Evolutionary conservation across 2,888 invertebrate genomes (phyloP).

Genomic region (Pristionchus japonicus): DNA sequence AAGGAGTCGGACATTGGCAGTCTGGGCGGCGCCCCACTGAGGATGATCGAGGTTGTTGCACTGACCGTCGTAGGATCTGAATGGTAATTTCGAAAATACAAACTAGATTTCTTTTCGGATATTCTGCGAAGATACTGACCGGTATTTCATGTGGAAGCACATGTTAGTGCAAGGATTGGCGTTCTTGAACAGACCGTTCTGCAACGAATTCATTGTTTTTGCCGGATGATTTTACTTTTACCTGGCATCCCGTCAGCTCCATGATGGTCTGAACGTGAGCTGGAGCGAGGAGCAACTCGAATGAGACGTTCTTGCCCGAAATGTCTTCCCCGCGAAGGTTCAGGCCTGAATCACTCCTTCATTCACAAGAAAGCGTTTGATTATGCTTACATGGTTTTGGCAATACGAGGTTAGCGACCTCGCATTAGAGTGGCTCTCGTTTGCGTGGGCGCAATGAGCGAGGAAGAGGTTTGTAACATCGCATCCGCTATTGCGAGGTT

Average conservation of each 20-base stretch:
- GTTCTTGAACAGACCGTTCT: constrained; percentile 59
- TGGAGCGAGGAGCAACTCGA: constrained; percentile 87
- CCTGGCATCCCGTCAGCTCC: constrained; percentile 85
- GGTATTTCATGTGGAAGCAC: constrained; percentile 92
- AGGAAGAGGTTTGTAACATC: too few relatives aligned
- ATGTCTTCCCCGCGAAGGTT: constrained; percentile 61
- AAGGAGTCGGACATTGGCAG: neutral
- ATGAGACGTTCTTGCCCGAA: constrained; percentile 81
- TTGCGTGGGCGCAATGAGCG: too few relatives aligned
- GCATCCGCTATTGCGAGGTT: too few relatives aligned
- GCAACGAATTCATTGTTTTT: neutral
- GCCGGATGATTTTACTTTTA: neutral
- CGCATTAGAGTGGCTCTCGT: too few relatives aligned
- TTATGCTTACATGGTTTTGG: neutral
- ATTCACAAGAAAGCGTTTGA: too few relatives aligned
- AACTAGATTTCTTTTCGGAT: too few relatives aligned
- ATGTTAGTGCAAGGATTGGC: constrained; percentile 80
- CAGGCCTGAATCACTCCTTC: constrained; percentile 54
- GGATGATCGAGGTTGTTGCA: constrained; percentile 94
- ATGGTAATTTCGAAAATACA: too few relatives aligned
- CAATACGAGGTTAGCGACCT: too few relatives aligned
- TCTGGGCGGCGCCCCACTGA: constrained; percentile 83
- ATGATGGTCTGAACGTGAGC: constrained; percentile 89
- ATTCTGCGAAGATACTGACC: constrained; percentile 52
- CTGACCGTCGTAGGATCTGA: constrained; percentile 91